Base-by-base conservation (phyloP, 2,888 invertebrate genomes). In the Scelioninae gen. 1 region DNA sequence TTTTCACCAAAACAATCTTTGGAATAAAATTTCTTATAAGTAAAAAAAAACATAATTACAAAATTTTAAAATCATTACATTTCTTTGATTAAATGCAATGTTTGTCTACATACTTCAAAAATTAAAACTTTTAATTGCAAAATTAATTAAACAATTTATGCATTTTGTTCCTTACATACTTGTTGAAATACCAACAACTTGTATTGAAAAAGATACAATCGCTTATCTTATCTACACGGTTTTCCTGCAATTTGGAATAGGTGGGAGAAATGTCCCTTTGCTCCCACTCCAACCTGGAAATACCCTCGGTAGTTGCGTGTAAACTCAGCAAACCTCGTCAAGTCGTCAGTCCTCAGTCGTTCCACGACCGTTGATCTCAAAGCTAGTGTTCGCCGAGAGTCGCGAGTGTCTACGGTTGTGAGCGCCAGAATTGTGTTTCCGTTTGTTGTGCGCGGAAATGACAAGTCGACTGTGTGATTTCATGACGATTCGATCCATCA, bases 271-370 rank as follows among this genome's bases (percentile, higher is more conserved):
- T 51, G 68, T 80, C 80, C 82, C 68, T 66, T 76, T 71, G 58
- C 65, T 51, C 58, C 60, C 78, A 29, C 74, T 74, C 62, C 51
- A 43, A n/a, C 9, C 13, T 16, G 58, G 49, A 51, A 66, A 43
- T 58, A 75, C 75, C 75, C 75, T 65, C 65, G 23, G 23, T 23
- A 23, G 23, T 23, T 23, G 23, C 58, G 43, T 2, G 56, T 10
- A 13, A 38, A 60, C 38, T 49, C 45, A 13, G 56, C 58, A 29
- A 75, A 32, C 56, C 78, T 77, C 74, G 81, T 82, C 82, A 69
- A 78, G 45, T 55, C 74, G 76, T 69, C 76, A 82, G 45, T 55
- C 74, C 74, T 69, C 76, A 82, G 84, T 82, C 79, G 69, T 51
- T 60, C 65, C 47, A 47, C 66, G 77, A 74, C 53, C 82, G 76